Conservation (phyloP, 2,888 invertebrate genomes). For the Drosophila picticornis region DNA sequence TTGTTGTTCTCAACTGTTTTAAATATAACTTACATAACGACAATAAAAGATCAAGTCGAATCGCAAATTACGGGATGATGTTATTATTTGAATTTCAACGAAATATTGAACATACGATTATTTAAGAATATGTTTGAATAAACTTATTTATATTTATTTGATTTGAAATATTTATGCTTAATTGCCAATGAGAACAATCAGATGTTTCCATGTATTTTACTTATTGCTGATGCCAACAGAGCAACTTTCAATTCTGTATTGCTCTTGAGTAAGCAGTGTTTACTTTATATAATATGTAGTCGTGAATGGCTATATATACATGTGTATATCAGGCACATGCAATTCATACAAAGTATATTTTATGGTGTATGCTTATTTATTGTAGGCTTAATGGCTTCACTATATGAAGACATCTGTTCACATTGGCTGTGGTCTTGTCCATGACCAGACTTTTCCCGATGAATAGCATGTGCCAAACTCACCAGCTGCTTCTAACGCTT, state of each 20-base stretch:
- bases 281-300: not conserved
- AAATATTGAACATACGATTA: not conserved
- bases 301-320: not conserved
- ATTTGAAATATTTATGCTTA: not conserved
- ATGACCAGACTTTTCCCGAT: slow-evolving; percentile 93
- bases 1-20: not conserved
- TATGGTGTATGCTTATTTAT: not conserved
- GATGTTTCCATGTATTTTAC: not conserved
- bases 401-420: slow-evolving; percentile 95
- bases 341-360: not conserved
- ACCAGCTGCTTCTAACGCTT: slow-evolving; percentile 94
- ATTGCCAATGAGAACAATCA: not conserved
- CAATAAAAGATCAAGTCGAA: not conserved
- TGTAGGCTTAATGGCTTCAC: slow-evolving; percentile 18
- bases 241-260: not conserved
- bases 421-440: slow-evolving; percentile 97
- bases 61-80: not conserved
- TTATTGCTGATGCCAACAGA: not conserved
- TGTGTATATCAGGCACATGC: too few relatives aligned
- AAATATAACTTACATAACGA: not conserved
- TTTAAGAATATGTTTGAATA: not conserved
- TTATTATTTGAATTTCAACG: not conserved
- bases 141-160: not conserved
- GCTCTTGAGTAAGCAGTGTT: not conserved
- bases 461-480: slow-evolving; percentile 94